A percentile compares a stretch with the other conserved stretches of the same genome.
Conservation (phyloP, 2,113 vertebrate genomes). For the Dissostichus mawsoni region DNA sequence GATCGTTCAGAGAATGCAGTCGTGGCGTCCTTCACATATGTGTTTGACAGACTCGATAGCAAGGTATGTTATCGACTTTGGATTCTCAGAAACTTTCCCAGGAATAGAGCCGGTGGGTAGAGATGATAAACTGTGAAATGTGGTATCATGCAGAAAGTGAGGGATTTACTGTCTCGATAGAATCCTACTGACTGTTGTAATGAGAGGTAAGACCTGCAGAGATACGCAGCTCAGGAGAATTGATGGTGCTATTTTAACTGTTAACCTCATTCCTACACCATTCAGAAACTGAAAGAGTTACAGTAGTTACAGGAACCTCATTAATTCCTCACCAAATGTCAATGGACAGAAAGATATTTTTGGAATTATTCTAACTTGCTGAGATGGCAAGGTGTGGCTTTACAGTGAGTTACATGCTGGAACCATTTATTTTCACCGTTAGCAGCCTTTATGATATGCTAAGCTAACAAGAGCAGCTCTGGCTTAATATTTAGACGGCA, state of each 20-base stretch:
- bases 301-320: background rate
- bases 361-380: background rate
- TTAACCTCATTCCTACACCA: background rate
- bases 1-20: slow-evolving; percentile 11
- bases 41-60: slow-evolving; percentile 41
- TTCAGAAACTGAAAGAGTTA: background rate
- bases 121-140: slow-evolving; percentile 27
- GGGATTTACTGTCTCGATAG: slow-evolving; percentile 17
- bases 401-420: background rate
- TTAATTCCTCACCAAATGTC: background rate
- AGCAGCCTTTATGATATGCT: too few relatives aligned
- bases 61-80: background rate
- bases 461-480: background rate
- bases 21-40: background rate
- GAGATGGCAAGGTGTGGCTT: background rate
- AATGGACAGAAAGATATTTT: background rate
- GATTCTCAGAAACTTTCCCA: slow-evolving; percentile 40
- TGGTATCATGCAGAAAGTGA: slow-evolving; percentile 7
- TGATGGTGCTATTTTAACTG: background rate
- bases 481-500: background rate
- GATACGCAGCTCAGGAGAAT: background rate
- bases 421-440: background rate
- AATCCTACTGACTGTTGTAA: slow-evolving; percentile 19
- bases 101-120: slow-evolving; percentile 15
- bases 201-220: slow-evolving; percentile 34